Evolutionary conservation across 2,797 vertebrate genomes (phyloP), one percentile per base, ranked within the genome.

Genomic region (Yasuhikotakia modesta): DNA sequence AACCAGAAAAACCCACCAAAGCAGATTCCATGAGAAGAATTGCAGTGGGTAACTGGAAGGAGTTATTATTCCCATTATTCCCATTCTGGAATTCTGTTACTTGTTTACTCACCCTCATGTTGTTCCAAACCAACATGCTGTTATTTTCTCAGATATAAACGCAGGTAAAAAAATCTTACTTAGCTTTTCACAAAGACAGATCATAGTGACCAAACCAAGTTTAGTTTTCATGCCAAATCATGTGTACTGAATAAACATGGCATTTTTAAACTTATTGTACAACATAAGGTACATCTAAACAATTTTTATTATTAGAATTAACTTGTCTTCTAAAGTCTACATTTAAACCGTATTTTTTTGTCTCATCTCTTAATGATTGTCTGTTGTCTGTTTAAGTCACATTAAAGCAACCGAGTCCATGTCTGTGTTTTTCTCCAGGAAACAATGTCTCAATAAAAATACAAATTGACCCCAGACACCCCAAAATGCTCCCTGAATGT

Each of bases 401-500:
- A 76, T 78, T 78, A 82, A 60, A 52, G 48, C 64, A 64, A 24
- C 57, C 67, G 53, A 73, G 77, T 30, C 32, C 76, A 32, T 53
- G 50, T 61, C 32, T 13, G 57, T 85, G 76, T 85, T 67, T 1
- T 80, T 86, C 13, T 75, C 39, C 63, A 99, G 98, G 94, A 78
- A 96, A 86, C 87, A 99, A 96, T 2, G 84, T 93, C 13, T 99
- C 97, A 2, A 90, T 99, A 88, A 95, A 91, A 71, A 64, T 99
- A 67, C 95, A 98, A 50, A 90, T 99, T 64, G 95, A 99, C 90
- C 95, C 96, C 70, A 89, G 86, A 82, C 96, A 99, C 80, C 96
- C 97, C 0, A 94, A 91, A 80, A 96, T 95, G 96, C 91, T 99
- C 85, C 97, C 98, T 0, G 96, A 99, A 83, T 97, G 96, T 86